A percentile compares a stretch with the other conserved stretches of the same genome.
Evolutionary conservation across 2,888 invertebrate species (phyloP).

Genomic region (Orthosia gothica): DNA sequence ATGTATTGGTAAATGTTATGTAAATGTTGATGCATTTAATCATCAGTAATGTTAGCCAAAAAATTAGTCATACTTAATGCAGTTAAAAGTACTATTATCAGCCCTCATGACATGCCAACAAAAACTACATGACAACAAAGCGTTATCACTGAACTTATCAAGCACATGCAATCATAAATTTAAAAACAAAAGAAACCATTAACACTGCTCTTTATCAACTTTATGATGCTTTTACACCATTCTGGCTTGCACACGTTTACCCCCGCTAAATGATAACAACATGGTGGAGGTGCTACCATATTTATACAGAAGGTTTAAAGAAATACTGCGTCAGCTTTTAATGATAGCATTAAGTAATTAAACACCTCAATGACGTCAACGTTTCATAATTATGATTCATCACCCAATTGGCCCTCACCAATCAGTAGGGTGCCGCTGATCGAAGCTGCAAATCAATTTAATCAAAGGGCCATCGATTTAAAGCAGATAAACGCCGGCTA

Average conservation of each 20-base stretch:
- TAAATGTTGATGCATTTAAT: background rate
- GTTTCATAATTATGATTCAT: constrained; percentile 54
- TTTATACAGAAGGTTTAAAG: background rate
- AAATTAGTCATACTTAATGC: background rate
- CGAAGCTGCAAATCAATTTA: constrained; percentile 68
- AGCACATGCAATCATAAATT: constrained; percentile 11
- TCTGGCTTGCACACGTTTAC: background rate
- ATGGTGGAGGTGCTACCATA: background rate
- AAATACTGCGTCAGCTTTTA: constrained; percentile 8
- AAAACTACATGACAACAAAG: constrained; percentile 6
- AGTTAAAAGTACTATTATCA: background rate
- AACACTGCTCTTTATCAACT: constrained; percentile 16
- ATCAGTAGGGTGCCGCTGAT: constrained; percentile 44
- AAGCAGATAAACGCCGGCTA: constrained; percentile 74
- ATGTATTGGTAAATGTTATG: no score
- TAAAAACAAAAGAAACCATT: constrained; percentile 5
- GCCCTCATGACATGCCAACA: background rate
- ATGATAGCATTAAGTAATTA: constrained; percentile 38
- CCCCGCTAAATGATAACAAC: constrained; percentile 26
- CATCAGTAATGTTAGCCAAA: background rate
- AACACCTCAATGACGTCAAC: constrained; percentile 32
- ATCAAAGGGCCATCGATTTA: constrained; percentile 76
- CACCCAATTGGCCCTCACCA: constrained; percentile 25
- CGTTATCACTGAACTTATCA: constrained; percentile 14
- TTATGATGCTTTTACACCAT: constrained; percentile 14